Conservation (phyloP, 2,113 vertebrate species). For the Brienomyrus brachyistius region DNA sequence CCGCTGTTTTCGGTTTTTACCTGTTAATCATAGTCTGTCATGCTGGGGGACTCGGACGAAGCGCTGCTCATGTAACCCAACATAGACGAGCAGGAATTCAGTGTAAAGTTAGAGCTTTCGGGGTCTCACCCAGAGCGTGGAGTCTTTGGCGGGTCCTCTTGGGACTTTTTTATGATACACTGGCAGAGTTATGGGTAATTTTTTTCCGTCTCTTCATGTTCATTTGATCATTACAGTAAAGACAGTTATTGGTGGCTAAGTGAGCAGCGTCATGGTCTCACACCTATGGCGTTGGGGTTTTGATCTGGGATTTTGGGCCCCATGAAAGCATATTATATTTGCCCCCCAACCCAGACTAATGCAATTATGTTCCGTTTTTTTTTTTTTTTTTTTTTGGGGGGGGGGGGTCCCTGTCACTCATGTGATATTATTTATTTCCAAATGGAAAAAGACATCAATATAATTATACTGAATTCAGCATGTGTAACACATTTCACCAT, state of each 20-base stretch:
- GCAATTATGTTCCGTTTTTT: not conserved
- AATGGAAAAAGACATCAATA: not conserved
- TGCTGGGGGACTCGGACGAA: not conserved
- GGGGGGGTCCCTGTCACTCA: not conserved
- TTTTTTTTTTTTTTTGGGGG: not conserved
- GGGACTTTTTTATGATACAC: not conserved
- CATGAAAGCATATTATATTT: not conserved
- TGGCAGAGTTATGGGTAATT: not conserved
- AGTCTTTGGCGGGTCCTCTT: not conserved
- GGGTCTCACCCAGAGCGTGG: not conserved
- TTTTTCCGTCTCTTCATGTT: not conserved
- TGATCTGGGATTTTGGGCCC: not conserved
- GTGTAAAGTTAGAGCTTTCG: not conserved
- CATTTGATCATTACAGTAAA: not conserved
- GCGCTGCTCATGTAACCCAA: not conserved
- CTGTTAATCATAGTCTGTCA: not conserved
- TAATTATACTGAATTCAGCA: not conserved
- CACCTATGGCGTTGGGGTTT: not conserved
- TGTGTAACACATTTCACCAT: not conserved
- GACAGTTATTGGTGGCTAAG: not conserved
- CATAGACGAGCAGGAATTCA: not conserved
- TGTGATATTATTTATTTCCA: not conserved
- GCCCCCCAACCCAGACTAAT: not conserved
- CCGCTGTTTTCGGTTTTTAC: not conserved
- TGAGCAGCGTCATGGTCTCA: no score